Evolutionary conservation across 2,113 vertebrate genomes (phyloP).

Genomic region (Leucosticte australis): DNA sequence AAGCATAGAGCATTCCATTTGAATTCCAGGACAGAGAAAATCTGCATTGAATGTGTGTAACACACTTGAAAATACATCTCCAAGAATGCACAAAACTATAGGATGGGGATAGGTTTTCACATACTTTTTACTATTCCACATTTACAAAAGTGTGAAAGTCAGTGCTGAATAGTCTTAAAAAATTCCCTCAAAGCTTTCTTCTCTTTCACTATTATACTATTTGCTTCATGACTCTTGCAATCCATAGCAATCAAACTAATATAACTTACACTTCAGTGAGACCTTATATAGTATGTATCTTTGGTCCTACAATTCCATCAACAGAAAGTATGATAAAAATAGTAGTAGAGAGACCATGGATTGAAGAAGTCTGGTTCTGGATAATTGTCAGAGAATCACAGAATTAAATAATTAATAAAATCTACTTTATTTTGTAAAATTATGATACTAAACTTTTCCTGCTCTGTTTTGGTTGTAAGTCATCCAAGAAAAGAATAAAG

Average conservation of each 20-base stretch:
- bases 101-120: neutral
- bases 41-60: neutral
- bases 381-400: neutral
- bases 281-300: neutral
- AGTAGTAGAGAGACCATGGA: neutral
- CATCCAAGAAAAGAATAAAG: neutral
- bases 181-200: neutral
- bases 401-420: neutral
- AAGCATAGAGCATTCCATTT: neutral
- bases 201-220: neutral
- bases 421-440: neutral
- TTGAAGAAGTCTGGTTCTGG: neutral
- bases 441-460: neutral
- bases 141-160: neutral
- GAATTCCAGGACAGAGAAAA: neutral
- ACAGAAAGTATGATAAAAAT: neutral
- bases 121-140: neutral
- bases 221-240: neutral
- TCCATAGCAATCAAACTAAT: neutral
- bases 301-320: neutral
- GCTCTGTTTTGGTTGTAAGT: neutral
- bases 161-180: neutral
- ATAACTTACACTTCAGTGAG: neutral
- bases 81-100: neutral
- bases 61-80: neutral